Evolutionary conservation across 2,888 invertebrate genomes (phyloP).

Genomic region (Stramonita haemastoma): DNA sequence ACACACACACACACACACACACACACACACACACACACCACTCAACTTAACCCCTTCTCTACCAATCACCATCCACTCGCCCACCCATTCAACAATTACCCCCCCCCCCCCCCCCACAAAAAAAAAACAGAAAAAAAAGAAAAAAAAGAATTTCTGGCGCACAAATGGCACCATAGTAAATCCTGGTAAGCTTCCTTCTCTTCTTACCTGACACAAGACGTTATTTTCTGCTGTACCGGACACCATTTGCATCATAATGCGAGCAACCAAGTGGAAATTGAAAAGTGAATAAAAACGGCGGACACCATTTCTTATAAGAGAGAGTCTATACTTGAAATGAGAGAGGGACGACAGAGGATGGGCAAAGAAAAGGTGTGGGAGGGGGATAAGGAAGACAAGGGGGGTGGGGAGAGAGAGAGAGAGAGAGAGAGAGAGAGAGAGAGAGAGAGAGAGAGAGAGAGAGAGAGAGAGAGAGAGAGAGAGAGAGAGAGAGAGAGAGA

Average conservation of each 20-base stretch:
- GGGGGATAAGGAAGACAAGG: too few species aligned
- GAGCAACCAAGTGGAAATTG: background rate
- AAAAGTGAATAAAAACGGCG: background rate
- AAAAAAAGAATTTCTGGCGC: background rate
- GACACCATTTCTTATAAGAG: too few species aligned
- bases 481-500: constrained; percentile 22
- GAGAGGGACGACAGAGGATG: too few species aligned
- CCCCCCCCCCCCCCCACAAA: too few species aligned
- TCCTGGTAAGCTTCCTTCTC: background rate
- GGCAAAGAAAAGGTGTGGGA: too few species aligned
- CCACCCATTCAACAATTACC: too few species aligned
- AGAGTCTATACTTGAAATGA: too few species aligned
- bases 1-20: too few species aligned
- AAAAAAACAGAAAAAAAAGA: background rate
- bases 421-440: background rate
- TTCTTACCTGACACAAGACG: background rate
- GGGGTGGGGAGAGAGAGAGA: too few species aligned
- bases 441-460: background rate
- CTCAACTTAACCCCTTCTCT: too few species aligned
- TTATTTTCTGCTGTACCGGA: background rate
- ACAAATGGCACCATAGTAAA: background rate
- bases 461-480: constrained; percentile 11
- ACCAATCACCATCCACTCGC: too few species aligned
- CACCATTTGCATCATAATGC: background rate
- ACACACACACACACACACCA: too few species aligned